Conservation (phyloP, 2,797 vertebrate species). For the Anguilla pacifica region DNA sequence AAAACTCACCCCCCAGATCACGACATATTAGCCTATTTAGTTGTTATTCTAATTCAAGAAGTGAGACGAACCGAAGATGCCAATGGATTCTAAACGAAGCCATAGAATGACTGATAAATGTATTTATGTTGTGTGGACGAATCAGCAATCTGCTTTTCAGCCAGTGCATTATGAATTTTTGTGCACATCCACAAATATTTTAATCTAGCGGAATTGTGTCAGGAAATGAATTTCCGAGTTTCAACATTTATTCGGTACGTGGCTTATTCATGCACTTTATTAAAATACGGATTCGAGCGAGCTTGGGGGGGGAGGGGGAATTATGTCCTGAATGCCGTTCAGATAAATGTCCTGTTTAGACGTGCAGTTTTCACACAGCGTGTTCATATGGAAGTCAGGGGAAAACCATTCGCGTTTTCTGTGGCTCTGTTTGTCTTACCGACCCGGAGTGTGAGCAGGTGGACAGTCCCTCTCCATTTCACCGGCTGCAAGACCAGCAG, state of each 20-base stretch:
- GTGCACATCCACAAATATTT: neutral
- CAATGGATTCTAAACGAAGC: constrained; percentile 19
- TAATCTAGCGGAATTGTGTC: constrained; percentile 7
- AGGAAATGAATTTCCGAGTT: neutral
- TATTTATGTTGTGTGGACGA: constrained; percentile 6
- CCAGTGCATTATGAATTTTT: neutral
- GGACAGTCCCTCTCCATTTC: constrained; percentile 13
- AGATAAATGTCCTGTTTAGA: neutral
- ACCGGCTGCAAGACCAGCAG: neutral
- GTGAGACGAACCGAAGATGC: neutral
- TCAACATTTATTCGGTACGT: constrained; percentile 12
- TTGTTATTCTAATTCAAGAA: neutral
- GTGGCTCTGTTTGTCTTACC: neutral
- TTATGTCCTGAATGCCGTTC: neutral
- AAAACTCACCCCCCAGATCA: neutral
- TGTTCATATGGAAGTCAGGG: neutral
- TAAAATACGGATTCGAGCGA: neutral
- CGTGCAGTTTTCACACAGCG: neutral
- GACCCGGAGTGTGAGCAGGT: neutral
- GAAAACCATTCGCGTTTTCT: neutral
- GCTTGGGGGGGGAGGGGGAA: neutral
- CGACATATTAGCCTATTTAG: neutral
- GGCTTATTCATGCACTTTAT: constrained; percentile 34
- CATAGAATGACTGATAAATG: constrained; percentile 7
- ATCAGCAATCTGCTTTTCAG: constrained; percentile 9